These are phyloP conservation scores for Chloroceryle amazona DNA, from an alignment of 2,797 vertebrate species.

Conservation along the genomic window DNA sequence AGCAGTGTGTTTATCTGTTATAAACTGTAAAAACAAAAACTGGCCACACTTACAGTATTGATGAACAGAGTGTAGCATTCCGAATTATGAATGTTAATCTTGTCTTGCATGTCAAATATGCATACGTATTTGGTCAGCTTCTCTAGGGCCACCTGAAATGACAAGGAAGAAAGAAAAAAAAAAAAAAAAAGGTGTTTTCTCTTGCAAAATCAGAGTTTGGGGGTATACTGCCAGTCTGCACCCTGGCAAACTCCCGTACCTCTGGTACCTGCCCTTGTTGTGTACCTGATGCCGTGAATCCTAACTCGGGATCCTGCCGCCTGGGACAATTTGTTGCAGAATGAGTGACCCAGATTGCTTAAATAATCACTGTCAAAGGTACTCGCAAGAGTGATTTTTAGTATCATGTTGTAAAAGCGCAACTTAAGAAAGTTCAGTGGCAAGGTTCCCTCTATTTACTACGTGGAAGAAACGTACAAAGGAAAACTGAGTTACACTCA, in stretches of 20 bases:
- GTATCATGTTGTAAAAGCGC: background rate
- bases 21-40: background rate
- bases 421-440: background rate
- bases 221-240: background rate
- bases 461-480: background rate
- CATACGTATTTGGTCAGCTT: background rate
- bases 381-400: background rate
- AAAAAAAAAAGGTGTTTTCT: background rate
- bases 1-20: background rate
- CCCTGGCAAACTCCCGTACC: background rate
- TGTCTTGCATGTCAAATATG: background rate
- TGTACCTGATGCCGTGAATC: background rate
- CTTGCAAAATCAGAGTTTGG: background rate
- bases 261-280: background rate
- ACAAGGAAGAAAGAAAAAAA: background rate
- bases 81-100: accelerated
- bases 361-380: background rate
- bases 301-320: background rate
- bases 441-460: background rate
- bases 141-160: background rate
- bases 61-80: accelerated
- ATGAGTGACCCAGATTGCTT: background rate
- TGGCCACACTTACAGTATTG: accelerated
- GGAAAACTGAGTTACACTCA: background rate
- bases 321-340: background rate